Base-by-base conservation (phyloP, 2,113 vertebrate species). In the Callithrix jacchus region DNA sequence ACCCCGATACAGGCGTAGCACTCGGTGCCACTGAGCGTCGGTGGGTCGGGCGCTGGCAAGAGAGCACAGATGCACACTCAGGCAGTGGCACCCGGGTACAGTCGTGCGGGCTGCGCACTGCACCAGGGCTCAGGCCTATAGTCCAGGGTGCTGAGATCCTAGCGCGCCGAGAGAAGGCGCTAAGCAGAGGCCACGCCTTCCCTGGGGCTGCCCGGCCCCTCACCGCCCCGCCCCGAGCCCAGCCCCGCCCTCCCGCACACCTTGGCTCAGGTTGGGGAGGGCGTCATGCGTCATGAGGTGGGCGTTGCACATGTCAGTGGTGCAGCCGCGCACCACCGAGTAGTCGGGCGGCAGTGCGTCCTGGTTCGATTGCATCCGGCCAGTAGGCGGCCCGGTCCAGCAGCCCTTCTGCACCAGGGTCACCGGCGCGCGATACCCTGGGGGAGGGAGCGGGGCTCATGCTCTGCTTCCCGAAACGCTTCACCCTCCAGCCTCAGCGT, bases 361-460 rank as follows among this genome's bases (percentile, higher is more conserved):
- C 17, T 74, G 21, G 16, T 80, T 77, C 3, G 73, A 45, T 30
- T 70, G 64, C 97, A 94, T 96, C 21, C 81, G 14, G 77, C 97
- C 97, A 0, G 3, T 37, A 0, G 18, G 23, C 17, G 96, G 90
- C 56, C 97, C 97, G 0, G 86, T 92, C 96, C 97, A 97, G 97
- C 97, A 98, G 42, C 97, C 97, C 49, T 98, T 98, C 79, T 92
- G 93, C 0, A 98, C 96, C 80, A 97, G 0, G 87, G 94, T 96
- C 70, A 93, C 45, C 1, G 92, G 80, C 23, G 96, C 27, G 37
- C 97, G 96, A 8, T 96, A 97, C 47, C 97, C 96, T 97, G 85
- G 3, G 40, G 37, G 18, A 27, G 25, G 52, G 14, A 30, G 35
- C 13, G 37, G 40, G 35, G n/a, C 4, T 23, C 10, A 17, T 2